Evolutionary conservation across 2,888 invertebrate genomes (phyloP).

Genomic region (Erebia epiphron): DNA sequence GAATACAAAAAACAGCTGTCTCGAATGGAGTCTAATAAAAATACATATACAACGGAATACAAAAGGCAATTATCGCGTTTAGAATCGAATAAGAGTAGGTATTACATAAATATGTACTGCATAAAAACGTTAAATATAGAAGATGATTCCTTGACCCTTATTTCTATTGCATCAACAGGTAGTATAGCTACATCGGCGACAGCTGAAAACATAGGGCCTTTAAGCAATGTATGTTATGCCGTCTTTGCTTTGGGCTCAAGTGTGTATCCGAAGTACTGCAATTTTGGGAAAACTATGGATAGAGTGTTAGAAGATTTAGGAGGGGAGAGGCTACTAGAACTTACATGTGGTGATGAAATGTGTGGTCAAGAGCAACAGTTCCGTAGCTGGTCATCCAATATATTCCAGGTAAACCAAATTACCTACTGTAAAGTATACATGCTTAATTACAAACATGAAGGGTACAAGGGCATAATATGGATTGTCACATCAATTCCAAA

Average conservation of each 20-base stretch:
- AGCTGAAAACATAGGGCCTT: constrained; percentile 92
- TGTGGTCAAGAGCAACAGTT: constrained; percentile 97
- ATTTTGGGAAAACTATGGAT: constrained; percentile 96
- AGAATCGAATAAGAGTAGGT: constrained; percentile 75
- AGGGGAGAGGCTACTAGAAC: constrained; percentile 91
- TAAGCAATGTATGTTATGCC: constrained; percentile 95
- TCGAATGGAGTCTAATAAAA: constrained; percentile 66
- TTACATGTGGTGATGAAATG: constrained; percentile 95
- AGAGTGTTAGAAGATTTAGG: constrained; percentile 93
- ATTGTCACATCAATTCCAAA: no score
- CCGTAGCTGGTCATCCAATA: constrained; percentile 93
- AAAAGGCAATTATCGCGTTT: constrained; percentile 85
- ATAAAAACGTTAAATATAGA: background rate
- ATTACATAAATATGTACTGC: constrained; percentile 2
- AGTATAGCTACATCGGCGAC: constrained; percentile 87
- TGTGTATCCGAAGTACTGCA: constrained; percentile 98
- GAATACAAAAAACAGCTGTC: constrained; percentile 85
- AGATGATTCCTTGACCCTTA: background rate
- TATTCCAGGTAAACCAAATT: constrained; percentile 86
- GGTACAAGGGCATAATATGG: no score
- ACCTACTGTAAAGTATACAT: background rate
- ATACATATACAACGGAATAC: constrained; percentile 71
- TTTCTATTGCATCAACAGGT: constrained; percentile 72
- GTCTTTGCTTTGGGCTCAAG: constrained; percentile 97
- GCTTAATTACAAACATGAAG: no score